phyloP scores from a whole-genome alignment of 2,113 vertebrate genomes.

The Trachemys scripta region DNA sequence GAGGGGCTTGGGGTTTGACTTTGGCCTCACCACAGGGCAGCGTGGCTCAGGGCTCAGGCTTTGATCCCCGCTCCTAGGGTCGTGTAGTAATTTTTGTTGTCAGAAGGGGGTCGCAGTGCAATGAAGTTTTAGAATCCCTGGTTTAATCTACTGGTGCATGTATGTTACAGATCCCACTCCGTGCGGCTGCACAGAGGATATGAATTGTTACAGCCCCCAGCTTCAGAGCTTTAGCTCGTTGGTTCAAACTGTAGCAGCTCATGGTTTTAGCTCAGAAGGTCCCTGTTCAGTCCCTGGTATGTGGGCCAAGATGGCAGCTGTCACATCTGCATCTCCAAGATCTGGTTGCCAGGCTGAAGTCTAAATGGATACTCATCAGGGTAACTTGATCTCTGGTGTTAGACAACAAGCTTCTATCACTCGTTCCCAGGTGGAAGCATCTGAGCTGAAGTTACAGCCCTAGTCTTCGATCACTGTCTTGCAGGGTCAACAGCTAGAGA shows the following conservation, averaged over 20 bases:
- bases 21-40: too few species aligned
- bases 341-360: not conserved
- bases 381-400: not conserved
- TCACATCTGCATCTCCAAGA: not conserved
- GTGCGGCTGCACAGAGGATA: not conserved
- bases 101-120: too few species aligned
- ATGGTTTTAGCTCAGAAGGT: not conserved
- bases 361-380: not conserved
- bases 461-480: not conserved
- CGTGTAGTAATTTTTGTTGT: too few species aligned
- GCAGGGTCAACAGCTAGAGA: not conserved
- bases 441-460: accelerated
- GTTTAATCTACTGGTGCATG: not conserved
- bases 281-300: not conserved
- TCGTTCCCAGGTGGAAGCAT: accelerated
- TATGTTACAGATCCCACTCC: not conserved
- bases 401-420: not conserved
- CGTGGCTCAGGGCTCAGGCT: too few species aligned
- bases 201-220: not conserved
- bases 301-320: not conserved
- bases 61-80: too few species aligned
- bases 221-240: not conserved
- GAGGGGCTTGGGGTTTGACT: too few species aligned
- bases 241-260: not conserved
- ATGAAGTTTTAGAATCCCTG: too few species aligned